Evolutionary conservation across 2,113 vertebrate species (phyloP).

Genomic region (Oplegnathus fasciatus): DNA sequence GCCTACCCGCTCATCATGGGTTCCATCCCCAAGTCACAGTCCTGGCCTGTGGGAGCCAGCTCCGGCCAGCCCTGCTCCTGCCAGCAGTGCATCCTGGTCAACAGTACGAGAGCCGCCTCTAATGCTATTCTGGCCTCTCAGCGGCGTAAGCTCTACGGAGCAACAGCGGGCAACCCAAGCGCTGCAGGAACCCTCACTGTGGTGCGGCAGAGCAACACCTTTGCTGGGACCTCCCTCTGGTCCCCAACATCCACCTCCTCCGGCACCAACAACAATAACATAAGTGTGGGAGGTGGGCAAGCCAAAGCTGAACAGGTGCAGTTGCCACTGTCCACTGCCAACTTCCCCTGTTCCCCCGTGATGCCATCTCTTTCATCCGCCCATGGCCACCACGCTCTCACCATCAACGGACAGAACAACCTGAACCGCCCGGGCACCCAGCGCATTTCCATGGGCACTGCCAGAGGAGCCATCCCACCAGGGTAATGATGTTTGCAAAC

Average conservation of each 20-base stretch:
- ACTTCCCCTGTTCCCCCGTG: conserved; percentile 81
- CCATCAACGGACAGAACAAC: conserved; percentile 94
- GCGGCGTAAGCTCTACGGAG: conserved; percentile 88
- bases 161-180: conserved; percentile 63
- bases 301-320: conserved; percentile 86
- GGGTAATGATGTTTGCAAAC: conserved; percentile 86
- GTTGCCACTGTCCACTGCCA: conserved; percentile 74
- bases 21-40: conserved; percentile 97
- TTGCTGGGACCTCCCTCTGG: conserved; percentile 89
- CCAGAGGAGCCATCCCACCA: conserved; percentile 89
- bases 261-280: conserved; percentile 78
- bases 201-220: conserved; percentile 93
- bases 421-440: conserved; percentile 93
- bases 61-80: conserved; percentile 94
- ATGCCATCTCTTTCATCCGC: conserved; percentile 76
- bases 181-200: conserved; percentile 65
- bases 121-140: conserved; percentile 97
- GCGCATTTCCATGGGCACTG: conserved; percentile 84
- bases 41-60: conserved; percentile 94
- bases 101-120: conserved; percentile 94
- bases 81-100: conserved; percentile 95
- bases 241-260: conserved; percentile 74
- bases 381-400: conserved; percentile 79
- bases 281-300: conserved; percentile 69
- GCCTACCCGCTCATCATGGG: conserved; percentile 97